Evolutionary conservation across 2,888 invertebrate genomes (phyloP).

Genomic region (Copidosoma aretas): DNA sequence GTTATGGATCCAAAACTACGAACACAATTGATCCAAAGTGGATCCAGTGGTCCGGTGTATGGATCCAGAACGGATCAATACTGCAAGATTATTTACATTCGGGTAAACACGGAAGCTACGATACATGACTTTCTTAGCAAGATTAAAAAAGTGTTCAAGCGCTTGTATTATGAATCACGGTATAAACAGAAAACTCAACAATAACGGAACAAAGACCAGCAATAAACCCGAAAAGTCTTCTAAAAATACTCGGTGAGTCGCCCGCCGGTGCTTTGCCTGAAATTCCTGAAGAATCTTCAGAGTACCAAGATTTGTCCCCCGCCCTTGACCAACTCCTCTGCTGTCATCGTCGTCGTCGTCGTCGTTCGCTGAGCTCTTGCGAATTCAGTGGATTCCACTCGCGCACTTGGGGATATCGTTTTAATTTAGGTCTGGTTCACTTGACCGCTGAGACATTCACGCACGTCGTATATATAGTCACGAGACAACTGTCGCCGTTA

Average conservation of each 20-base stretch:
- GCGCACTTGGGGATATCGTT: slow-evolving; percentile 38
- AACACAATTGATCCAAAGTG: no score
- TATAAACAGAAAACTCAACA: neutral
- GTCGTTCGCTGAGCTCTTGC: slow-evolving; percentile 18
- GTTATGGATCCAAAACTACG: no score
- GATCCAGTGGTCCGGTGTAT: no score
- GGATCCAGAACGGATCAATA: no score
- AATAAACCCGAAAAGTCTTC: neutral
- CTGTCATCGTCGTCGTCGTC: slow-evolving; percentile 9
- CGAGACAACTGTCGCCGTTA: neutral
- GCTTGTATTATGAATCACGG: no score
- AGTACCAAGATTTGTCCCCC: slow-evolving; percentile 20
- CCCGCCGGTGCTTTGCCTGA: neutral
- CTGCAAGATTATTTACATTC: no score
- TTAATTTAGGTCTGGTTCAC: slow-evolving; percentile 45
- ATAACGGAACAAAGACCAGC: neutral
- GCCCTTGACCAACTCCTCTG: neutral
- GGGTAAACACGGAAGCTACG: no score
- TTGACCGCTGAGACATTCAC: slow-evolving; percentile 25
- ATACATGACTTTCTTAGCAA: no score
- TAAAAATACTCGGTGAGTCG: slow-evolving; percentile 12
- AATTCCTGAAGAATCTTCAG: slow-evolving; percentile 25
- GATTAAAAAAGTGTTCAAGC: no score
- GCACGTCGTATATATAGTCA: neutral
- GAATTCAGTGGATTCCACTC: slow-evolving; percentile 41